These are phyloP conservation scores for Pinna nobilis DNA, from an alignment of 1,140 invertebrate species.

Conservation along the genomic window DNA sequence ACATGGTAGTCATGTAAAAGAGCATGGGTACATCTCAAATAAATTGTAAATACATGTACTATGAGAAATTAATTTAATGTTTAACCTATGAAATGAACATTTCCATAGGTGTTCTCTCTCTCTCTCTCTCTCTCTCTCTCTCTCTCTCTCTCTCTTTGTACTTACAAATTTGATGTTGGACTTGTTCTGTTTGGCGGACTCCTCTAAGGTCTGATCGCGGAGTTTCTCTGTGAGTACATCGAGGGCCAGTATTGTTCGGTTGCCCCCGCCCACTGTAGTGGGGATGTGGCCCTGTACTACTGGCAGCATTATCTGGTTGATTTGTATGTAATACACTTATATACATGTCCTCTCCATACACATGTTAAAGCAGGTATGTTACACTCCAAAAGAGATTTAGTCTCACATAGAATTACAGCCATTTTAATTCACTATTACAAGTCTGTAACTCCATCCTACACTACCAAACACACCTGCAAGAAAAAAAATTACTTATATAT, in stretches of 20 bases:
- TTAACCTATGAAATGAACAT: not conserved
- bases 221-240: slow-evolving; percentile 41
- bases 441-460: no score
- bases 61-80: no score
- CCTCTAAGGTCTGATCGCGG: slow-evolving; percentile 34
- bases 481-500: no score
- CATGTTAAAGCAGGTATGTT: no score
- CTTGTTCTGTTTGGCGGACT: slow-evolving; percentile 26
- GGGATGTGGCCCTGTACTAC: not conserved
- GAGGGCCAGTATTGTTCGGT: slow-evolving; percentile 13
- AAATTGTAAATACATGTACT: no score
- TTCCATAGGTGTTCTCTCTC: not conserved
- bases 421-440: no score
- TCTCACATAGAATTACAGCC: no score
- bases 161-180: slow-evolving; percentile 45
- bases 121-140: not conserved
- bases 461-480: no score
- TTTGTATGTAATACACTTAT: no score
- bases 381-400: no score
- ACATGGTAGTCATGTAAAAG: not conserved
- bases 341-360: no score
- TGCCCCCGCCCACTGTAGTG: not conserved
- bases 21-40: not conserved
- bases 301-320: slow-evolving; percentile 10
- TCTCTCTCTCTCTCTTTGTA: not conserved